Evolutionary conservation across 2,888 invertebrate genomes (phyloP).

Genomic region (Embidobia sp.): DNA sequence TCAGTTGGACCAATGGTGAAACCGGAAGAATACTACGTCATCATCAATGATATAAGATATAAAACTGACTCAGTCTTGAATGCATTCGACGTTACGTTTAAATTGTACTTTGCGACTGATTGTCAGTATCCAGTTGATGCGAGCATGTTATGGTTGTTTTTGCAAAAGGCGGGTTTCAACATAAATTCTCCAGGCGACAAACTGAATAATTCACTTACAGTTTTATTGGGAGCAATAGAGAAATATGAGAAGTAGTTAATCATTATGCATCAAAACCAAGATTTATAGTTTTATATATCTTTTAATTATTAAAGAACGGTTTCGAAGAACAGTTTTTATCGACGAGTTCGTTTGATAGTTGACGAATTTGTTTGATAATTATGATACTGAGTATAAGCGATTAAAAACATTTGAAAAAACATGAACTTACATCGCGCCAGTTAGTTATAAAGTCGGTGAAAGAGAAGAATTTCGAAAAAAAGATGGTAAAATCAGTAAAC

Average conservation of each 20-base stretch:
- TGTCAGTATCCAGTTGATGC: slow-evolving; percentile 23
- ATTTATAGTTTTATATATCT: too few relatives aligned
- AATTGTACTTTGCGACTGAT: slow-evolving; percentile 29
- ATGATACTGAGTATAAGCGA: slow-evolving; percentile 1
- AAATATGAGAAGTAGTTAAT: slow-evolving; percentile 1
- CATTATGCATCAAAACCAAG: too few relatives aligned
- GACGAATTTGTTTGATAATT: background rate
- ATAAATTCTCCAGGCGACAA: slow-evolving; percentile 24
- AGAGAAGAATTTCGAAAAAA: slow-evolving; percentile 17
- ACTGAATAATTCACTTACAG: slow-evolving; percentile 17
- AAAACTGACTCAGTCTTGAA: slow-evolving; percentile 7
- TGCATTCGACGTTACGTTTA: slow-evolving; percentile 29
- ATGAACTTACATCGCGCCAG: background rate
- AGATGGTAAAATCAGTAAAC: background rate
- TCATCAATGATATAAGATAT: slow-evolving; percentile 18
- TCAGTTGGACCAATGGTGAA: slow-evolving; percentile 11
- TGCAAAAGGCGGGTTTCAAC: slow-evolving; percentile 19
- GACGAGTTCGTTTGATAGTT: too few relatives aligned
- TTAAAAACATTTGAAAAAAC: too few relatives aligned
- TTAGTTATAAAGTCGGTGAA: too few relatives aligned
- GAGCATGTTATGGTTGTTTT: slow-evolving; percentile 22
- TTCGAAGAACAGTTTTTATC: too few relatives aligned
- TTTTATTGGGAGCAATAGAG: slow-evolving; percentile 27
- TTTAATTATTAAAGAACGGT: too few relatives aligned
- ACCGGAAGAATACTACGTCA: slow-evolving; percentile 31